A percentile compares a stretch with the other conserved stretches of the same genome.
Evolutionary conservation across 2,113 vertebrate genomes (phyloP).

Genomic region (Nansenia antarctica): DNA sequence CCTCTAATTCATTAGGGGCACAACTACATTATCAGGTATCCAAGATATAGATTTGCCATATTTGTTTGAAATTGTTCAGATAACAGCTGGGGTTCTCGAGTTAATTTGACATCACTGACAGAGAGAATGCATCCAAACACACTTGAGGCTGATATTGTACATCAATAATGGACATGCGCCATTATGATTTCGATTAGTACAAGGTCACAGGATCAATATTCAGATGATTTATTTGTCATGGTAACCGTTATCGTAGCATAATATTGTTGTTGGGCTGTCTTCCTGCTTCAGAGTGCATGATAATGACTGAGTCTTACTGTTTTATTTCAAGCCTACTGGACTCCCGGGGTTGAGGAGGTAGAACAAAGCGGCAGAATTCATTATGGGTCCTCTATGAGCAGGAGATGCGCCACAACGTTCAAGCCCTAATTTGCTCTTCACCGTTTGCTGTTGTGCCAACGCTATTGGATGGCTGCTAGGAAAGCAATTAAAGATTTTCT

Average conservation of each 20-base stretch:
- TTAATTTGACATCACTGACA: not conserved
- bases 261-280: conserved; percentile 27
- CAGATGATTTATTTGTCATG: conserved; percentile 30
- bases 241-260: conserved; percentile 28
- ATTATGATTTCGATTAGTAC: not conserved
- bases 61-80: not conserved
- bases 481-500: conserved; percentile 58
- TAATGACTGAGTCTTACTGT: conserved; percentile 54
- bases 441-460: conserved; percentile 24
- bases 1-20: too few species aligned
- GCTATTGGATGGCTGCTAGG: conserved; percentile 36
- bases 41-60: not conserved
- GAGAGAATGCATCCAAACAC: not conserved
- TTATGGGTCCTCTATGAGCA: conserved; percentile 43
- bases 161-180: not conserved
- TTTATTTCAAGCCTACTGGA: conserved; percentile 48
- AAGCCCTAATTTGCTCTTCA: conserved; percentile 33
- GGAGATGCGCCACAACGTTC: conserved; percentile 27
- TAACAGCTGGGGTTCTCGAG: not conserved
- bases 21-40: not conserved
- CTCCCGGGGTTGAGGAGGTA: conserved; percentile 34
- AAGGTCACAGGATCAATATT: conserved; percentile 2
- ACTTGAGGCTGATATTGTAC: not conserved
- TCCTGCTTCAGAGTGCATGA: conserved; percentile 40
- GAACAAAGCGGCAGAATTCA: conserved; percentile 59